phyloP scores from a whole-genome alignment of 2,113 vertebrate genomes.

The Rattus norvegicus region DNA sequence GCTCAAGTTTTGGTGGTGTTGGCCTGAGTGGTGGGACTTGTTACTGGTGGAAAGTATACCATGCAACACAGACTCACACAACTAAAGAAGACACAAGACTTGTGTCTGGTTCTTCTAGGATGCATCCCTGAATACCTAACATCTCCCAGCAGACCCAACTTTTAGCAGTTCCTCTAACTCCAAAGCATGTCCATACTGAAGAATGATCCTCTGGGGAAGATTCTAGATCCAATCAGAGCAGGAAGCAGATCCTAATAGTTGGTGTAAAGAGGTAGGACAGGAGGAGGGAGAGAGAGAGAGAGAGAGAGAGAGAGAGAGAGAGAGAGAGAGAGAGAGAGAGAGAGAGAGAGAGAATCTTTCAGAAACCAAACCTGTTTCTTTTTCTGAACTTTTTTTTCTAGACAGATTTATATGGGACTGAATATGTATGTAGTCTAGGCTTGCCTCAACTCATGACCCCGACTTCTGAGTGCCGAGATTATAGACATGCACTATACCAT shows the following conservation, averaged over 20 bases:
- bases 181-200: no score
- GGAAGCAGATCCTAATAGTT: neutral
- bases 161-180: neutral
- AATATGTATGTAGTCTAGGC: no score
- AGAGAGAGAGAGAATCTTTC: no score
- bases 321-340: no score
- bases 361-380: neutral
- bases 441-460: neutral
- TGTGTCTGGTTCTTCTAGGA: no score
- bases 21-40: neutral
- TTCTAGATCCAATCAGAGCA: neutral
- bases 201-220: neutral
- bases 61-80: neutral
- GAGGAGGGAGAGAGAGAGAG: neutral
- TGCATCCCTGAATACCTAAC: neutral
- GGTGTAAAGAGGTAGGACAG: neutral
- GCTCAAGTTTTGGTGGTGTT: neutral
- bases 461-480: neutral
- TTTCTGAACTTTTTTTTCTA: neutral
- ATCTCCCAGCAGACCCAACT: neutral
- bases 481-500: neutral
- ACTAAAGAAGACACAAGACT: neutral
- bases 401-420: neutral
- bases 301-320: no score
- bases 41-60: neutral